Conservation (phyloP, 2,888 invertebrate species). For the Dione vanillae region DNA sequence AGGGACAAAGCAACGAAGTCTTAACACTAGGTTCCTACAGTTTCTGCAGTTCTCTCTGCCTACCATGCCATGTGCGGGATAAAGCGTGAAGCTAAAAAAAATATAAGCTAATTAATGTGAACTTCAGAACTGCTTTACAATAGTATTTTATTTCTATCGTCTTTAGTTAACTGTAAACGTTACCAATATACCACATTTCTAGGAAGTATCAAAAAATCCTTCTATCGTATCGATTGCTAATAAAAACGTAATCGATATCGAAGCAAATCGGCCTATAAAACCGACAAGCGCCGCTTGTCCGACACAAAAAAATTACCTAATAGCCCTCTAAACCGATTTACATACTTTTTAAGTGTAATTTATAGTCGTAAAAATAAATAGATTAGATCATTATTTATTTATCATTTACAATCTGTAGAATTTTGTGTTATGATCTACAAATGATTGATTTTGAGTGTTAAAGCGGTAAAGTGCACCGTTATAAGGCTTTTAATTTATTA, state of each 20-base stretch:
- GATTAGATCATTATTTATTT: slow-evolving; percentile 45
- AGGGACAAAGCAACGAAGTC: no score
- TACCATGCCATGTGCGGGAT: no score
- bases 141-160: background rate
- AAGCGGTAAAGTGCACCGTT: background rate
- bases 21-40: no score
- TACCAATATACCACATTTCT: background rate
- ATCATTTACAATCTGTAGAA: slow-evolving; percentile 25
- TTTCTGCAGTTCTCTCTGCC: no score
- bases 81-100: no score
- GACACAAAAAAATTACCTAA: slow-evolving; percentile 45
- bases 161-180: background rate
- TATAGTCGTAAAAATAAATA: slow-evolving; percentile 56
- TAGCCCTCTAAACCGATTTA: slow-evolving; percentile 51
- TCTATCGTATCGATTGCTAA: slow-evolving; percentile 8
- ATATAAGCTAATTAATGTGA: background rate
- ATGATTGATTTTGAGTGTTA: background rate
- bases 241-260: slow-evolving; percentile 22
- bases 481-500: no score
- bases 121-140: background rate
- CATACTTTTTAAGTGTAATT: slow-evolving; percentile 52
- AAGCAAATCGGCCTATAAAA: slow-evolving; percentile 21
- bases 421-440: background rate
- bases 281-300: slow-evolving; percentile 50
- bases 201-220: background rate